phyloP scores from a whole-genome alignment of 1,140 invertebrate species.

The Orius laevigatus region DNA sequence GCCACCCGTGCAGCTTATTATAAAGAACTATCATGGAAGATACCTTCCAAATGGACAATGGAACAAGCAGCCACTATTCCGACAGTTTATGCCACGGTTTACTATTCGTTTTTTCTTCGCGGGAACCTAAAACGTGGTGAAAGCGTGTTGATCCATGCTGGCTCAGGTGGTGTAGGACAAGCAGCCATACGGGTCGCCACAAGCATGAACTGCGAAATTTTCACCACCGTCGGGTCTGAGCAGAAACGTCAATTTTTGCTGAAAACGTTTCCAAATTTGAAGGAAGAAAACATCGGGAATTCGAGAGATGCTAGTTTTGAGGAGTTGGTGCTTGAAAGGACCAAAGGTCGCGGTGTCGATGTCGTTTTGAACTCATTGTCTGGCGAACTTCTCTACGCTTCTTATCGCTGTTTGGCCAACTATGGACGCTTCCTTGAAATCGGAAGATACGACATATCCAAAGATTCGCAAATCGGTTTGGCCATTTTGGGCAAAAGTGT shows the following conservation, averaged over 20 bases:
- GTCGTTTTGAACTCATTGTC: slow-evolving; percentile 86
- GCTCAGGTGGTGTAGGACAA: slow-evolving; percentile 89
- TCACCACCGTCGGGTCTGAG: slow-evolving; percentile 70
- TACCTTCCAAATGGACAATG: slow-evolving; percentile 75
- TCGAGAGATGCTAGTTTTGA: slow-evolving; percentile 86
- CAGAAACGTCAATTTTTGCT: slow-evolving; percentile 84
- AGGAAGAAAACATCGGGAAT: slow-evolving; percentile 72
- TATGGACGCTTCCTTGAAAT: slow-evolving; percentile 93
- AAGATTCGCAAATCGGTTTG: slow-evolving; percentile 73
- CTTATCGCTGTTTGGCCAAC: slow-evolving; percentile 70
- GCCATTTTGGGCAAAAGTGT: slow-evolving; percentile 88
- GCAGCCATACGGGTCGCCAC: slow-evolving; percentile 87
- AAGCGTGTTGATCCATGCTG: slow-evolving; percentile 81
- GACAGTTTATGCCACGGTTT: slow-evolving; percentile 82
- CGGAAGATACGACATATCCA: slow-evolving; percentile 89
- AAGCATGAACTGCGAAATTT: slow-evolving; percentile 61
- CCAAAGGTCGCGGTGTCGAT: slow-evolving; percentile 74
- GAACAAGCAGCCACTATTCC: slow-evolving; percentile 88
- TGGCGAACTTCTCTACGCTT: slow-evolving; percentile 84
- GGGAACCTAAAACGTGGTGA: slow-evolving; percentile 72
- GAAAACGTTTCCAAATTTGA: slow-evolving; percentile 67
- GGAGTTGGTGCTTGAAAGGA: slow-evolving; percentile 60
- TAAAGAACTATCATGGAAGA: slow-evolving; percentile 72
- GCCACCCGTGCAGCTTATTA: slow-evolving; percentile 77
- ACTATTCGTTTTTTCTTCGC: slow-evolving; percentile 76